These are phyloP conservation scores for Selenia dentaria DNA, from an alignment of 2,888 invertebrate genomes.

Conservation along the genomic window DNA sequence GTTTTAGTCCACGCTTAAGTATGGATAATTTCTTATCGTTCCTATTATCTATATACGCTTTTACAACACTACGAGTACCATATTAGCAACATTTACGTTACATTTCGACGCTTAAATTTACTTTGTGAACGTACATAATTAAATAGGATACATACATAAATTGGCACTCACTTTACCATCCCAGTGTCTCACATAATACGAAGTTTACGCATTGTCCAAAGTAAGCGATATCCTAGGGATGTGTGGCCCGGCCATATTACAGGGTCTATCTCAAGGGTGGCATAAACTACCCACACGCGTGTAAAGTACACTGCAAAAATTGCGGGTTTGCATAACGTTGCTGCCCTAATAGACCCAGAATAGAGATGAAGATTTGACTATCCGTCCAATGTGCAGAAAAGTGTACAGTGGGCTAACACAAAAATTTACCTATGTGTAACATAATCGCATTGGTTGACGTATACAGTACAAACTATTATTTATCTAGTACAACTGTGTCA, in stretches of 20 bases:
- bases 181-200: slow-evolving; percentile 13
- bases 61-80: no score
- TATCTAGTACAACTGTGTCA: no score
- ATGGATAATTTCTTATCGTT: no score
- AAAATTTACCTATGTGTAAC: no score
- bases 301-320: slow-evolving; percentile 32
- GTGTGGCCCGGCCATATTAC: slow-evolving; percentile 29
- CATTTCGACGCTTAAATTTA: no score
- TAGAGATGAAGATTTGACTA: slow-evolving; percentile 1
- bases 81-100: no score
- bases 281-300: slow-evolving; percentile 34
- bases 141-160: slow-evolving; percentile 24
- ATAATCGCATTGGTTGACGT: no score
- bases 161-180: slow-evolving; percentile 27
- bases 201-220: slow-evolving; percentile 25
- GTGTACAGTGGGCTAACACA: no score
- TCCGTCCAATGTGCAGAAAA: not conserved
- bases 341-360: not conserved
- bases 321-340: slow-evolving; percentile 34
- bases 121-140: no score
- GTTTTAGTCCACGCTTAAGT: no score
- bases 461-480: no score
- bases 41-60: no score
- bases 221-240: slow-evolving; percentile 32
- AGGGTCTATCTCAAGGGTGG: slow-evolving; percentile 30